phyloP scores from a whole-genome alignment of 2,113 vertebrate genomes.

The Aplodontia rufa region DNA sequence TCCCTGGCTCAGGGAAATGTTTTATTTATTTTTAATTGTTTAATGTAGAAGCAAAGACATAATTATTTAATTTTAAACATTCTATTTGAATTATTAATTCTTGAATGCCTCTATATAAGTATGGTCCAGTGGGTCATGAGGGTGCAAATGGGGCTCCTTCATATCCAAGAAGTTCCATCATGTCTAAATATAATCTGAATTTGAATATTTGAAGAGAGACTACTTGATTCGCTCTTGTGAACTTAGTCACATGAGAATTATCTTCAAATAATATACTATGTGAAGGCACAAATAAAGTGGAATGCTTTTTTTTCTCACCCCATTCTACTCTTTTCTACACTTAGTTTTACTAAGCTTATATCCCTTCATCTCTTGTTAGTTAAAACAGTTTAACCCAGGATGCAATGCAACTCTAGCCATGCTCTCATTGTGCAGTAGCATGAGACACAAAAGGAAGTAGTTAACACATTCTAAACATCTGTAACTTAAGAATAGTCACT shows the following conservation, averaged over 20 bases:
- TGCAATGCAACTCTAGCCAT: not conserved
- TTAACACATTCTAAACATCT: not conserved
- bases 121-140: not conserved
- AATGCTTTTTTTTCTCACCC: not conserved
- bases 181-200: not conserved
- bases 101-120: not conserved
- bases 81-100: not conserved
- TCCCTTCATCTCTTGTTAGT: not conserved
- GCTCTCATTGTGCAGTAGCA: not conserved
- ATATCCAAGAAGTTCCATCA: not conserved
- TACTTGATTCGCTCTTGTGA: not conserved
- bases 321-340: not conserved
- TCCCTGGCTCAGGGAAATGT: not conserved
- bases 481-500: not conserved
- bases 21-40: not conserved
- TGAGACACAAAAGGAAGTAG: not conserved
- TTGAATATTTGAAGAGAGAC: not conserved
- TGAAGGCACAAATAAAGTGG: not conserved
- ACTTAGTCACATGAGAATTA: not conserved
- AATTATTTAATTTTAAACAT: not conserved
- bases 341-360: not conserved
- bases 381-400: not conserved
- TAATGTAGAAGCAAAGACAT: not conserved
- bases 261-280: not conserved
- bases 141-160: not conserved